Base-by-base conservation (phyloP, 1,140 invertebrate genomes). In the Zaprionus kolodkinae region DNA sequence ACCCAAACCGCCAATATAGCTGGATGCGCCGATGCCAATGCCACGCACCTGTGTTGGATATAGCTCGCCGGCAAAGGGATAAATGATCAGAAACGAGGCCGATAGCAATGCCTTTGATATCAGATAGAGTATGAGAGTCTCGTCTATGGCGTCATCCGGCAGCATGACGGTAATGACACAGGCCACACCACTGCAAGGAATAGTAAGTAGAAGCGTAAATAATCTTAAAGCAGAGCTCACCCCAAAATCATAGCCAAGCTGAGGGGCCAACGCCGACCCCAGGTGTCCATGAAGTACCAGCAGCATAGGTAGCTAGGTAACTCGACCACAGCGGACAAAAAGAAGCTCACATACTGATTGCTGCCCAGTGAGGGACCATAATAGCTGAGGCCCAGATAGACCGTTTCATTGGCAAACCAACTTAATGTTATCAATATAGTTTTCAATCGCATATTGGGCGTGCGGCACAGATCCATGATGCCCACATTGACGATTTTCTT, bases 101-200 rank as follows among this genome's bases (percentile, higher is more conserved):
- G 97, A 98, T 92, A 98, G 97, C 52, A 96, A 95, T 75, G 97
- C 97, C 93, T 98, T 98, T 3, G 97, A 98, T 78, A 98, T 93
- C 11, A 98, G 93, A 88, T 97, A 98, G 10, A 98, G 92, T 30
- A 96, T 93, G 27, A 97, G 91, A 6, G 96, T 97, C 78, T 95
- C 94, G 13, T 94, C 94, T 45, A 96, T 94, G 30, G 96, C 96
- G 93, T 97, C 96, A 82, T 94, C 83, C 12, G 96, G 96, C 38
- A 97, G 87, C 72, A 97, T 93, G 33, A 97, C 96, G 1, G 97
- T 97, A 6, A 95, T 94, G n/a, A 97, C 95, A 81, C 96, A 97
- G 76, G 95, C 95, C 30, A 96, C 93, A 48, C 97, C 97, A 76
- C 96, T 96, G 13, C 3, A 30, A 11, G 15, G 36, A 12, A 56